Conservation (phyloP, 1,140 invertebrate genomes). For the Vanessa atalanta region DNA sequence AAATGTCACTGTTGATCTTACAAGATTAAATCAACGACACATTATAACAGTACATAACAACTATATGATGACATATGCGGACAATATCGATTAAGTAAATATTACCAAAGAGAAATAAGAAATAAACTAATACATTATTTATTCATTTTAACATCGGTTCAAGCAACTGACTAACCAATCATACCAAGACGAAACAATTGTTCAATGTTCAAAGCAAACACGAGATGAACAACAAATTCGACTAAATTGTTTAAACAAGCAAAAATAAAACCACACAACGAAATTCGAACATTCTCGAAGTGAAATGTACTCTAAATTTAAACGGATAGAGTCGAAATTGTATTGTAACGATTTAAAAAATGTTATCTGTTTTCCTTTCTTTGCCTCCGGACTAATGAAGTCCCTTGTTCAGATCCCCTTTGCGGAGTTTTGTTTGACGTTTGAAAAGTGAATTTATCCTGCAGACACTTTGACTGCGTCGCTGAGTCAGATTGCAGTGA, state of each 20-base stretch:
- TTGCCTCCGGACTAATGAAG: slow-evolving; percentile 44
- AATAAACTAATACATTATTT: too few relatives aligned
- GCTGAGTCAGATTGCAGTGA: slow-evolving; percentile 24
- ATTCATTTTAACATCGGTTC: neutral
- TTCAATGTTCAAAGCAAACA: slow-evolving; percentile 39
- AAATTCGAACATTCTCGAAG: slow-evolving; percentile 20
- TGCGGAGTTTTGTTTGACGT: slow-evolving; percentile 41
- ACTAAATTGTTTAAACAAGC: slow-evolving; percentile 48
- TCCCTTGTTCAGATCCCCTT: slow-evolving; percentile 44
- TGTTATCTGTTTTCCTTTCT: slow-evolving; percentile 43
- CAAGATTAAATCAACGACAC: too few relatives aligned
- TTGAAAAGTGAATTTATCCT: slow-evolving; percentile 38
- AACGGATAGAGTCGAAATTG: slow-evolving; percentile 31
- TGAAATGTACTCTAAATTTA: slow-evolving; percentile 27
- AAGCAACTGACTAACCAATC: slow-evolving; percentile 7
- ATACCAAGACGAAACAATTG: slow-evolving; percentile 31
- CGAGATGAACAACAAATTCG: slow-evolving; percentile 46
- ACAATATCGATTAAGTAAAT: too few relatives aligned
- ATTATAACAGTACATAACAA: too few relatives aligned
- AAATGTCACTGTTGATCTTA: too few relatives aligned
- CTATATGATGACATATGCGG: too few relatives aligned
- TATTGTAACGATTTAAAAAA: slow-evolving; percentile 19
- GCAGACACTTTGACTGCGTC: slow-evolving; percentile 36
- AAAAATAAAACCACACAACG: slow-evolving; percentile 43
- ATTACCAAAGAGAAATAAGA: too few relatives aligned